Base-by-base conservation (phyloP, 2,888 invertebrate species). In the Empis livida region DNA sequence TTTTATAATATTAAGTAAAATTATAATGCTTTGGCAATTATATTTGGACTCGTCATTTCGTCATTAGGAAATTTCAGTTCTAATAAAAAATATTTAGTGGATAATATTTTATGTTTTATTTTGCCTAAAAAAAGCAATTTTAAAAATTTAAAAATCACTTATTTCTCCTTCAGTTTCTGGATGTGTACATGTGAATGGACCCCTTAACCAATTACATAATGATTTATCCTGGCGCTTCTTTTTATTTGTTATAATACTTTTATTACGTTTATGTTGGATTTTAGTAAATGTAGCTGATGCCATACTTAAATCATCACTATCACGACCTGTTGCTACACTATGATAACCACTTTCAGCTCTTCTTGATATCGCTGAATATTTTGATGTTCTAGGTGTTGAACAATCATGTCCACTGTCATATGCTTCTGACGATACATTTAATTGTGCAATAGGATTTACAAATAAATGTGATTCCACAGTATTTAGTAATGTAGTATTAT, bases 291-390 rank as follows among this genome's bases (percentile, higher is more conserved):
- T 27, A n/a, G 23, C 79, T 14, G 91, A 91, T 54, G 87, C 88
- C 55, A 88, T 79, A 49, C 87, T 89, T 17, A 89, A 89, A 51
- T 87, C 89, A 61, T 92, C 91, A 55, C 86, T 85, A 65, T 91
- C 91, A 51, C 91, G 73, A 3, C 65, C 69, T 0, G 69, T 70
- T 10, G 90, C 83, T 54, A 92, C 87, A 58, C 90, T 91, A 61
- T 93, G 93, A 60, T 92, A 93, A 2, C 93, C 93, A 59, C 88
- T 90, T 63, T 91, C 90, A 4, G 90, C 87, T 44, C 86, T 75
- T 54, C 86, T 72, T 1, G 85, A 86, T 4, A 86, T 80, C 0
- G 84, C 85, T 55, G 86, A 86, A 54, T 86, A 82, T 62, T 87
- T 87, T 2, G 86, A 84, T 13, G 86, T 86, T n/a, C 87, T 73